These are phyloP conservation scores for Pseudolycoriella hygida DNA, from an alignment of 2,888 invertebrate species.

Conservation along the genomic window DNA sequence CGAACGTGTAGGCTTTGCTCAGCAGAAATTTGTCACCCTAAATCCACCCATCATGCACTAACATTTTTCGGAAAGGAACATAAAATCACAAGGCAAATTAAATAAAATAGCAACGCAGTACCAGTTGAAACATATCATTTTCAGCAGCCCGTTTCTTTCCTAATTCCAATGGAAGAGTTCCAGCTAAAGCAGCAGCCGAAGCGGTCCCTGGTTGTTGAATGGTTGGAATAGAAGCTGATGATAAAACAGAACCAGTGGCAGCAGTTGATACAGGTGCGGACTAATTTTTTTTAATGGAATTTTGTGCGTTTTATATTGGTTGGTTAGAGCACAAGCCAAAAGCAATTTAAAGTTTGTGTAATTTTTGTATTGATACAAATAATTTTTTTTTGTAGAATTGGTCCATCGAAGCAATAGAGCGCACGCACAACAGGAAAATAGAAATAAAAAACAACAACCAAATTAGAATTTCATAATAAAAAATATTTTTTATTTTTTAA, in stretches of 20 bases:
- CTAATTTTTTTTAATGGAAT: slow-evolving; percentile 11
- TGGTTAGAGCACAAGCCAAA: slow-evolving; percentile 4
- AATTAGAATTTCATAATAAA: slow-evolving; percentile 1
- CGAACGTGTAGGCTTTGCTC: too few relatives aligned
- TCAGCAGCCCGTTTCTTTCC: slow-evolving; percentile 91
- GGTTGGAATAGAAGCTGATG: slow-evolving; percentile 23
- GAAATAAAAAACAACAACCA: slow-evolving; percentile 3
- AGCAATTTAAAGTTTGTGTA: not conserved
- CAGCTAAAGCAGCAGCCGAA: slow-evolving; percentile 37
- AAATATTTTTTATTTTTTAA: not conserved
- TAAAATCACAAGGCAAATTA: slow-evolving; percentile 2
- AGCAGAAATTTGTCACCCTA: too few relatives aligned
- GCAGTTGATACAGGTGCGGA: slow-evolving; percentile 22
- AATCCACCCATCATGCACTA: too few relatives aligned
- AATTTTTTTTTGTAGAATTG: not conserved
- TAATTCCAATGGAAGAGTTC: slow-evolving; percentile 55
- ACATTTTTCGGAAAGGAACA: not conserved
- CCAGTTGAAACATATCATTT: slow-evolving; percentile 81
- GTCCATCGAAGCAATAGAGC: slow-evolving; percentile 4
- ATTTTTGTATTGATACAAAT: not conserved
- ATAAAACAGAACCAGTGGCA: slow-evolving; percentile 14
- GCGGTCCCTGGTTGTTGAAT: slow-evolving; percentile 19
- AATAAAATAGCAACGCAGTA: slow-evolving; percentile 36
- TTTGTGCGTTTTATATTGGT: not conserved
- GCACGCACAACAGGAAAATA: slow-evolving; percentile 7